These are phyloP conservation scores for Azemiops feae DNA, from an alignment of 2,113 vertebrate genomes.

Conservation along the genomic window DNA sequence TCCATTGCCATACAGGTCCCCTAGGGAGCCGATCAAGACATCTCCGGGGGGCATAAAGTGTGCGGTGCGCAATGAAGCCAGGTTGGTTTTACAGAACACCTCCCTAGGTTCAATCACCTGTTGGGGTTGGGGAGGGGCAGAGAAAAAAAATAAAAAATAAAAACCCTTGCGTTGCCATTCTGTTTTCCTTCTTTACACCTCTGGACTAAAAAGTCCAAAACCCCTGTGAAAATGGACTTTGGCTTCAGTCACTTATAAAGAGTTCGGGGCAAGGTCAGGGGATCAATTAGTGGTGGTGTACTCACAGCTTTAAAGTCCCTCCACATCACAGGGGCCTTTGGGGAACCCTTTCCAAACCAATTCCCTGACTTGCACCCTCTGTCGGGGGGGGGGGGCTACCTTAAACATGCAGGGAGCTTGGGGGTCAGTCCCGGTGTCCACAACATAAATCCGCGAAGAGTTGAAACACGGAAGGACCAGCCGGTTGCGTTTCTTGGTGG, in stretches of 20 bases:
- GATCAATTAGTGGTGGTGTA: rapidly evolving
- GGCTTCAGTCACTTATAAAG: neutral
- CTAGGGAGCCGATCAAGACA: slow-evolving; percentile 87
- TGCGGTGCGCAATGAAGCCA: slow-evolving; percentile 80
- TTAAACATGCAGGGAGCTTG: slow-evolving; percentile 79
- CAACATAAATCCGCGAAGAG: slow-evolving; percentile 85
- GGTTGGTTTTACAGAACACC: slow-evolving; percentile 75
- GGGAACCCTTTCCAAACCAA: neutral
- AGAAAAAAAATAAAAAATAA: neutral
- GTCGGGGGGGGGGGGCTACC: slow-evolving; percentile 47
- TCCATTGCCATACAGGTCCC: slow-evolving; percentile 79
- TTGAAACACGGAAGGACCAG: slow-evolving; percentile 83
- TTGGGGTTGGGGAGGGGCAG: neutral
- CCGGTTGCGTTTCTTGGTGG: slow-evolving; percentile 73
- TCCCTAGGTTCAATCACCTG: slow-evolving; percentile 85
- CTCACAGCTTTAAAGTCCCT: neutral
- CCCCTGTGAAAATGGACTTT: neutral
- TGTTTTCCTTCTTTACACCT: neutral
- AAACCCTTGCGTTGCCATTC: neutral
- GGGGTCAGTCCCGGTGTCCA: slow-evolving; percentile 79
- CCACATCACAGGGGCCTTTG: neutral
- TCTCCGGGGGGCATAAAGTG: slow-evolving; percentile 88
- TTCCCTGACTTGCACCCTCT: neutral
- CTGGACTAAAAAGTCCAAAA: neutral
- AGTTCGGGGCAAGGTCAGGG: neutral